Base-by-base conservation (phyloP, 2,888 invertebrate species). In the Epinotia nisella region DNA sequence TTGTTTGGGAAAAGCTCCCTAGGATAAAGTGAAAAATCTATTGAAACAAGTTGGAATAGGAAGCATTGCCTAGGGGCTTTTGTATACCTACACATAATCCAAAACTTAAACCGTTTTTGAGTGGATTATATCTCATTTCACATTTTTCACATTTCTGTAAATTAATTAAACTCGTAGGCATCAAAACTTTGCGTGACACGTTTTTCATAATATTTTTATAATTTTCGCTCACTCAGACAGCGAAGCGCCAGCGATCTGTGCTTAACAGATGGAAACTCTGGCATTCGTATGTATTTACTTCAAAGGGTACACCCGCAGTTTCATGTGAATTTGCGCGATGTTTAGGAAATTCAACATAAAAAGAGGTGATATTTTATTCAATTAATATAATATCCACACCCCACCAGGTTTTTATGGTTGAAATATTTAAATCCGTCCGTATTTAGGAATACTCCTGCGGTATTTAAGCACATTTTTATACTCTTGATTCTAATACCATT, bases 251-350 rank as follows among this genome's bases (percentile, higher is more conserved):
- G 51, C 41, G 56, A 61, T 68, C 62, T 68, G 51, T 68, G 66
- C n/a, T 62, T 56, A 62, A 24, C 72, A 55, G 60, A 71, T 66
- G 65, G 41, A 65, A 60, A 60, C 49, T 53, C 53, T 66, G 53
- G 55, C 53, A 66, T 58, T 65, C n/a, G 41, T 71, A 66, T 71
- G 65, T 71, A 58, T 65, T 65, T 60, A 60, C 17, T 19, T 66
- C 41, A 65, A 69, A 59, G 53, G 35, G 39, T 39, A 39, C 29
- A 61, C 55, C 45, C 45, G 55, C 15, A 62, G 21, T 55, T n/a
- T 13, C 55, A 45, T 11, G 45, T 55, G 56, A 29, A 17, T 69
- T 39, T 19, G 11, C 51, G 68, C 29, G 49, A 51, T 64, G 15
- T 41, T 55, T 39, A 53, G 29, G 29, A 7, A 35, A 39, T 64